Evolutionary conservation across 1,140 invertebrate species (phyloP).

Genomic region (Apis laboriosa): DNA sequence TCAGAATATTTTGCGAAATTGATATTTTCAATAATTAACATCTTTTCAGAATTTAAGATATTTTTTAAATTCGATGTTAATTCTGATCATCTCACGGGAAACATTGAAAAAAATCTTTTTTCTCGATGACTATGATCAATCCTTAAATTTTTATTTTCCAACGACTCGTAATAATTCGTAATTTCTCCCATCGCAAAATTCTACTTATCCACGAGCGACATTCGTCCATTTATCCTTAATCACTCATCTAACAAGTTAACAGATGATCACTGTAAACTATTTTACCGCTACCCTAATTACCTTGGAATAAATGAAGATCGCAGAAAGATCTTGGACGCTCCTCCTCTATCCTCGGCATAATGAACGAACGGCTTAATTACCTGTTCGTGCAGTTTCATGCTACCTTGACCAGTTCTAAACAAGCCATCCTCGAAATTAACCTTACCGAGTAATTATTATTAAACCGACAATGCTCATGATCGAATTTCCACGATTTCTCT

Average conservation of each 20-base stretch:
- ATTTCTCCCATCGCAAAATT: too few relatives aligned
- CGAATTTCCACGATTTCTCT: background rate
- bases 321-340: background rate
- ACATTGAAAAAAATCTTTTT: too few relatives aligned
- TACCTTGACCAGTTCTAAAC: background rate
- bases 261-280: background rate
- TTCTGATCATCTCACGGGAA: too few relatives aligned
- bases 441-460: background rate
- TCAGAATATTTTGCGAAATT: too few relatives aligned
- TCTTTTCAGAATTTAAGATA: too few relatives aligned
- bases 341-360: background rate
- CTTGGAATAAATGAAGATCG: slow-evolving; percentile 7
- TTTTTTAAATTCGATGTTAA: too few relatives aligned
- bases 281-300: background rate
- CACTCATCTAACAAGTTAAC: background rate
- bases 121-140: too few relatives aligned
- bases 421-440: background rate
- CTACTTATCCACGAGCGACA: background rate
- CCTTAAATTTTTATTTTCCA: too few relatives aligned
- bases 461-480: background rate
- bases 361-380: slow-evolving; percentile 29
- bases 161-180: too few relatives aligned
- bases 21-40: too few relatives aligned
- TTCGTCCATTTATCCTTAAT: background rate
- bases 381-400: background rate